phyloP scores from a whole-genome alignment of 2,888 invertebrate species.

The Hydrotaea diabolus region DNA sequence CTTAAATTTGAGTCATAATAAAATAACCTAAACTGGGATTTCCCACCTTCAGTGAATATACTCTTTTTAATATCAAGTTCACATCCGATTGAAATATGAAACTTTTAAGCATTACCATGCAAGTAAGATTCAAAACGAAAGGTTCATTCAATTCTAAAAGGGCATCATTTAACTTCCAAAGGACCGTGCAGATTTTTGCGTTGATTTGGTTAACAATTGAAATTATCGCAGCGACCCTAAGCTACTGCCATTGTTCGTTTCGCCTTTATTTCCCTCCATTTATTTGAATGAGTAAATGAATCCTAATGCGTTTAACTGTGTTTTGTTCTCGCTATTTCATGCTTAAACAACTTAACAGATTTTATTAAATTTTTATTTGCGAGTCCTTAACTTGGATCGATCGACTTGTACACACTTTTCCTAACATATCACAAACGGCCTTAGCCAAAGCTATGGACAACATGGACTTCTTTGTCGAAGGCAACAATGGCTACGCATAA shows the following conservation, averaged over 20 bases:
- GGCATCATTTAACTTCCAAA: too few species aligned
- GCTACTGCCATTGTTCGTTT: background rate
- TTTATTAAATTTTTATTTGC: background rate
- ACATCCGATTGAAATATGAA: too few species aligned
- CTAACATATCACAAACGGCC: too few species aligned
- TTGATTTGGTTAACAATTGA: background rate
- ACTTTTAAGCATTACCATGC: too few species aligned
- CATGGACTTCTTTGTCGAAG: background rate
- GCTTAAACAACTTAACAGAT: background rate
- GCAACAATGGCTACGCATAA: conserved; percentile 14
- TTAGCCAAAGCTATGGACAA: background rate
- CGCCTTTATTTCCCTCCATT: background rate
- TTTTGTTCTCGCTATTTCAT: background rate
- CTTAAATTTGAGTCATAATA: too few species aligned
- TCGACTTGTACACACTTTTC: background rate
- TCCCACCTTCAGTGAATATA: too few species aligned
- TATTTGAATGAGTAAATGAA: background rate
- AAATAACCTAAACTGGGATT: too few species aligned
- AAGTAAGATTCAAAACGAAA: too few species aligned
- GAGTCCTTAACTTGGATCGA: too few species aligned
- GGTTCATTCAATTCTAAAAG: too few species aligned
- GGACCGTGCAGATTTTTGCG: background rate
- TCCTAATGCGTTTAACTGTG: background rate
- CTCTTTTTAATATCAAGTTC: too few species aligned
- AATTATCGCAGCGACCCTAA: background rate